Evolutionary conservation across 37 sponge, comb jelly and placozoan genomes (phyloP).

Genomic region (Eunapius fragilis): DNA sequence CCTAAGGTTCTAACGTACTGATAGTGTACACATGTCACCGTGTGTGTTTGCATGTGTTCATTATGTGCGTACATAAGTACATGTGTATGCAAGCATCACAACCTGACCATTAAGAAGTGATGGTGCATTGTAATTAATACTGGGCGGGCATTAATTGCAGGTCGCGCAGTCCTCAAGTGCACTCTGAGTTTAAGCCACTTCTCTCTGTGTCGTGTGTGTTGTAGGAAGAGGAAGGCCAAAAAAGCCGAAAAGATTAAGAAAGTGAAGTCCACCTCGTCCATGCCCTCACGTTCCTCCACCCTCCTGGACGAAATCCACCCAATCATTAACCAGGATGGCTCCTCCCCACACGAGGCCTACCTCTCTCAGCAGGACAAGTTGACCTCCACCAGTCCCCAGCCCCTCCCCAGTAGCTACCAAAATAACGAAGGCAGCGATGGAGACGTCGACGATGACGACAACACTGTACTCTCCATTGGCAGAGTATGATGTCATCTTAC

Average conservation of each 20-base stretch:
- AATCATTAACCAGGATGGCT: neutral
- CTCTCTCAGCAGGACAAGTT: neutral
- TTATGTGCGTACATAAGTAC: no score
- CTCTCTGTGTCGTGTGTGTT: neutral
- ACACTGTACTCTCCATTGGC: neutral
- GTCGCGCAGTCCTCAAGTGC: no score
- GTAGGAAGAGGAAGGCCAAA: neutral
- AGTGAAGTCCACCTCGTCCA: neutral
- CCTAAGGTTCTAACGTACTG: no score
- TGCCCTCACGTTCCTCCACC: neutral
- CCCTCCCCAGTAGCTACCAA: neutral
- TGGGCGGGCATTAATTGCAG: no score
- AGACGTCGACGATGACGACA: neutral
- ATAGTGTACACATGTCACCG: no score
- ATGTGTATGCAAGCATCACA: no score
- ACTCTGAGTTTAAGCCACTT: no score
- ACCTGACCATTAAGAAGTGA: no score
- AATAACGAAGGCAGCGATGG: neutral
- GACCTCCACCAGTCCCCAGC: neutral
- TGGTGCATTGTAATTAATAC: no score
- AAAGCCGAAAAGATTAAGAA: neutral
- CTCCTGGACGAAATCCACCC: neutral
- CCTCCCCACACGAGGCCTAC: neutral
- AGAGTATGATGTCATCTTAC: neutral
- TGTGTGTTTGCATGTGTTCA: no score